phyloP scores from a whole-genome alignment of 2,888 invertebrate genomes.

The Acleris sparsana region DNA sequence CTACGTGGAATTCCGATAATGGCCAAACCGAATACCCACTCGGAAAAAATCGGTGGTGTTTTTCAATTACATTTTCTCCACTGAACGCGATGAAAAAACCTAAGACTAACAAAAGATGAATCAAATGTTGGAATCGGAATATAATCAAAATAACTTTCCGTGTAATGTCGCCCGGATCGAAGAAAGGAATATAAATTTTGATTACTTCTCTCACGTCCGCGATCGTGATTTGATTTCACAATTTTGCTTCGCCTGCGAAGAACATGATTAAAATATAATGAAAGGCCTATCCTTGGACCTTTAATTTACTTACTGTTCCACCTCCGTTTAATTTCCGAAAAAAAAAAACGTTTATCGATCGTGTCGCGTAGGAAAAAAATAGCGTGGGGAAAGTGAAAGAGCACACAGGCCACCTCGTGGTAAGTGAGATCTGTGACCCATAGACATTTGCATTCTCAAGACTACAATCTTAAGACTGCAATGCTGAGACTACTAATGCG shows the following conservation, averaged over 20 bases:
- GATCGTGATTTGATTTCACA: conserved; percentile 76
- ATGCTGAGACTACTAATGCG: too few relatives aligned
- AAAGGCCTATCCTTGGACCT: conserved; percentile 45
- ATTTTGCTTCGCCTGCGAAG: conserved; percentile 65
- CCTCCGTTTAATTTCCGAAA: too few relatives aligned
- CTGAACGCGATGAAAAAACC: conserved; percentile 26
- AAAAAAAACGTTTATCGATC: too few relatives aligned
- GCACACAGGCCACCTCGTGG: too few relatives aligned
- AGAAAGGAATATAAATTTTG: conserved; percentile 79
- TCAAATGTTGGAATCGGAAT: conserved; percentile 49
- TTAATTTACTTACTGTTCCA: conserved; percentile 5
- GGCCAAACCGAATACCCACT: conserved; percentile 36
- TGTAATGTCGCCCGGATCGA: conserved; percentile 65
- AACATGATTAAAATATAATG: conserved; percentile 66
- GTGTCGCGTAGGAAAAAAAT: too few relatives aligned
- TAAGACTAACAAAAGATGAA: conserved; percentile 42
- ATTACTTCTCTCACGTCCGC: conserved; percentile 79
- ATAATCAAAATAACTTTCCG: conserved; percentile 64
- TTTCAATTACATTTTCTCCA: conserved; percentile 47
- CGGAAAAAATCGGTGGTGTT: conserved; percentile 51
- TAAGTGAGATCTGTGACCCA: too few relatives aligned
- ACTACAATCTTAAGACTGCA: too few relatives aligned
- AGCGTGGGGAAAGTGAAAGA: too few relatives aligned
- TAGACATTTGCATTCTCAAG: too few relatives aligned
- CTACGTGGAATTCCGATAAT: conserved; percentile 34